A percentile compares a stretch with the other conserved stretches of the same genome.
Evolutionary conservation across 2,113 vertebrate genomes (phyloP).

Genomic region (Butastur rufipennis): DNA sequence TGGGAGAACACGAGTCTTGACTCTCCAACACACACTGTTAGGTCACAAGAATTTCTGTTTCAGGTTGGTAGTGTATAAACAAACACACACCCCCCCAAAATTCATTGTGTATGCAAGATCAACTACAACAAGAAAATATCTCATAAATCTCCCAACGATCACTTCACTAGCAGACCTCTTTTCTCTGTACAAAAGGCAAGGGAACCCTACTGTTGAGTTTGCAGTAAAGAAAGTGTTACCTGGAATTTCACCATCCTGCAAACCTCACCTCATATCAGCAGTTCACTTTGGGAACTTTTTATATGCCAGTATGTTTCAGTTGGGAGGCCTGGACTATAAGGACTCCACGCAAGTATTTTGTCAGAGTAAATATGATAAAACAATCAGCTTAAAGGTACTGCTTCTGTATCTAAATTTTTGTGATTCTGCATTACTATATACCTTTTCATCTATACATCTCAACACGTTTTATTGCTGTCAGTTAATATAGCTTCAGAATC

Average conservation of each 20-base stretch:
- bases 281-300: neutral
- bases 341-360: neutral
- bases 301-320: neutral
- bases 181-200: neutral
- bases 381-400: neutral
- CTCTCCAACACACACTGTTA: neutral
- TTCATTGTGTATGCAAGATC: neutral
- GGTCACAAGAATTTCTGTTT: neutral
- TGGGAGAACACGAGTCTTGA: neutral
- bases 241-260: neutral
- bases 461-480: slow-evolving; percentile 43
- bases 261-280: neutral
- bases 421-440: neutral
- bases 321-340: neutral
- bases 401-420: neutral
- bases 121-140: neutral
- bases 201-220: neutral
- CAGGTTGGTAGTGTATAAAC: neutral
- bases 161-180: neutral
- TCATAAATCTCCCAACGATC: neutral
- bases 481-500: slow-evolving; percentile 20
- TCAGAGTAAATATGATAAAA: neutral
- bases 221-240: neutral
- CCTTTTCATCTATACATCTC: slow-evolving; percentile 17
- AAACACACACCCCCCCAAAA: neutral